A percentile compares a stretch with the other conserved stretches of the same genome.
Evolutionary conservation across 2,113 vertebrate species (phyloP).

Genomic region (Henicopernis longicauda): DNA sequence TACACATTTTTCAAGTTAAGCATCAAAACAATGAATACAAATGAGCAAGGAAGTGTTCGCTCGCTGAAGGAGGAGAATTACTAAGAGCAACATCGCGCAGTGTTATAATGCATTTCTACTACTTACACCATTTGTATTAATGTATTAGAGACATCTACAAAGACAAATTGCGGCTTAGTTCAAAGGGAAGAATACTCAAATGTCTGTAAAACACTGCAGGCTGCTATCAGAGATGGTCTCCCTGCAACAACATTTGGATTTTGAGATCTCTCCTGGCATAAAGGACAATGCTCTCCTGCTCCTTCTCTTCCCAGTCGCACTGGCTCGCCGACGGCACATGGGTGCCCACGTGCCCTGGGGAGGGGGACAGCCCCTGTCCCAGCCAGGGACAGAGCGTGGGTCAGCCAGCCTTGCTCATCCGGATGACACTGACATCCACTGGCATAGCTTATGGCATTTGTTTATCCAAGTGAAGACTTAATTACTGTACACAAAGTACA

Average conservation of each 20-base stretch:
- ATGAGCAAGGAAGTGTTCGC: conserved; percentile 1
- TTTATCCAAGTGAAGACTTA: background rate
- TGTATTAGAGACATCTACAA: conserved; percentile 28
- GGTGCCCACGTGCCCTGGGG: accelerated
- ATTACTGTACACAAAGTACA: too few species aligned
- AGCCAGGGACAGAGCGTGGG: background rate
- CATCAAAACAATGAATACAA: conserved; percentile 64
- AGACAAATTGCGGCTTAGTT: conserved; percentile 38
- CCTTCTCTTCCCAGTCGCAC: accelerated
- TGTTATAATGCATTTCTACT: conserved; percentile 12
- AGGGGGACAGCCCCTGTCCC: background rate
- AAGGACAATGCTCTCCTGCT: background rate
- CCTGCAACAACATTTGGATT: background rate
- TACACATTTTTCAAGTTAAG: conserved; percentile 54
- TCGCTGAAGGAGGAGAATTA: conserved; percentile 33
- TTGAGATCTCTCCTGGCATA: background rate
- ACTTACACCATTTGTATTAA: conserved; percentile 4
- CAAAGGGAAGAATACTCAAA: conserved; percentile 16
- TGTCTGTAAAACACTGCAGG: background rate
- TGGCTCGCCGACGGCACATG: accelerated
- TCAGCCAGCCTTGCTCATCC: background rate
- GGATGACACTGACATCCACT: accelerated
- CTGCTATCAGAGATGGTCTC: background rate
- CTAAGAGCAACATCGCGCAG: background rate
- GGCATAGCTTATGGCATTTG: accelerated